Evolutionary conservation across 1,140 invertebrate species (phyloP), one percentile per base, ranked within the genome.

Genomic region (Dicyema japonicum): DNA sequence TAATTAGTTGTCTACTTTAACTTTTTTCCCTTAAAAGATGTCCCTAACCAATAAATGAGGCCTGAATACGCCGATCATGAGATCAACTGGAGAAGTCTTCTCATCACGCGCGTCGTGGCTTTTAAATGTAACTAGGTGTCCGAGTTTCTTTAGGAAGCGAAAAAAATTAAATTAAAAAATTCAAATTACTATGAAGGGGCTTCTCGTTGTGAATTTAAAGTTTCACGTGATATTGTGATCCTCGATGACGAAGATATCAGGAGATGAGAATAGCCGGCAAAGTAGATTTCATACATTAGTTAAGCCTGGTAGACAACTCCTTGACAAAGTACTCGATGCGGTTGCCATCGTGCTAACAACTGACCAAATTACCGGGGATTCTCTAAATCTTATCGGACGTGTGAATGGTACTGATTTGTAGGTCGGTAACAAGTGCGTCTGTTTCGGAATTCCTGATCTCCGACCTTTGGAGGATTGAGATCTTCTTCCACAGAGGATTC

Each of bases 331-430:
- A 19, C 74, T 72, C n/a, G 63, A 65, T 41, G 67, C 63, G 0
- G 67, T 75, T 33, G 68, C 60, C 34, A 65, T 80, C 24, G 80
- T 80, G 25, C 66, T 88, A 0, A 90, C 82, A 8, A 88, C 85
- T n/a, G 85, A 92, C 47, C 82, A 94, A 49, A 66, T 49, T 97
- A 97, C 51, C 88, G 92, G 49, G 65, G 76, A 36, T 97, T 94
- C 48, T 85, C 88, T 6, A 78, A 78, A 36, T 88, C 78, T n/a
- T 18, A 92, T 50, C 94, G 85, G 51, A 94, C 85, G 40, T 46
- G 36, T 30, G 33, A 15, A 18, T 0, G 9, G 19, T 19, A 30
- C 13, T 22, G 27, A 16, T 29, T 36, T 37, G 34, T 11, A 57
- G 52, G 24, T 85, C 76, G 8, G 71, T 94, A 1, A 97, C 58